These are phyloP conservation scores for Drosophila lacertosa DNA, from an alignment of 1,140 invertebrate genomes.

Conservation along the genomic window DNA sequence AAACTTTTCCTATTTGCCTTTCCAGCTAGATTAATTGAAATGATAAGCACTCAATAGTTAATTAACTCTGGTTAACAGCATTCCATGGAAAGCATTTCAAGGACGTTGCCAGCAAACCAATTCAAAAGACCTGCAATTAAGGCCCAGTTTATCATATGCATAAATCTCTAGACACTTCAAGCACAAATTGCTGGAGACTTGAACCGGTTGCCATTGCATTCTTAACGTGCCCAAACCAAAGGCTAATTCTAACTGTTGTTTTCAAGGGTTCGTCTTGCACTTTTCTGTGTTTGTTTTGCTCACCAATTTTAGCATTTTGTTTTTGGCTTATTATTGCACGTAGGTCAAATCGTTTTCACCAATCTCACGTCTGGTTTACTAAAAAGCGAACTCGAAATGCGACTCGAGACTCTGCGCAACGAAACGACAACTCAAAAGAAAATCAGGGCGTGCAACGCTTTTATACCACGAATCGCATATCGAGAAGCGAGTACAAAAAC, in stretches of 20 bases:
- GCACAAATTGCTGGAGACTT: slow-evolving; percentile 25
- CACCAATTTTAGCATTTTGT: slow-evolving; percentile 61
- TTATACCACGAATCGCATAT: slow-evolving; percentile 78
- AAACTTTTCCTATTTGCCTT: neutral
- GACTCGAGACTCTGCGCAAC: slow-evolving; percentile 81
- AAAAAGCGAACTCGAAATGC: slow-evolving; percentile 58
- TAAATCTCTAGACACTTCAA: slow-evolving; percentile 37
- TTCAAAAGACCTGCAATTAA: slow-evolving; percentile 48
- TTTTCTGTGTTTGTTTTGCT: slow-evolving; percentile 45
- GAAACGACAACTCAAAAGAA: slow-evolving; percentile 84
- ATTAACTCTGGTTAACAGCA: slow-evolving; percentile 17
- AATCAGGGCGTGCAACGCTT: slow-evolving; percentile 83
- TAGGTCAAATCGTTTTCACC: slow-evolving; percentile 70
- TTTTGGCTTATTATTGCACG: slow-evolving; percentile 11
- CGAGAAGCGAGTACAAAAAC: slow-evolving; percentile 47
- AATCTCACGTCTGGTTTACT: slow-evolving; percentile 51
- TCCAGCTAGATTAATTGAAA: slow-evolving; percentile 4
- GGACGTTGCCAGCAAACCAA: slow-evolving; percentile 23
- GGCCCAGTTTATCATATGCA: slow-evolving; percentile 48
- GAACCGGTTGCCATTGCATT: slow-evolving; percentile 47
- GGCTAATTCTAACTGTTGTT: slow-evolving; percentile 5
- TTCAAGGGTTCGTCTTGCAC: slow-evolving; percentile 25
- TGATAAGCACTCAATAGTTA: slow-evolving; percentile 5
- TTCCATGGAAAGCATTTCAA: slow-evolving; percentile 26
- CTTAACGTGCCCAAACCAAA: slow-evolving; percentile 16